A percentile compares a stretch with the other conserved stretches of the same genome.
Conservation (phyloP, 2,113 vertebrate genomes). For the Lepisosteus oculatus region DNA sequence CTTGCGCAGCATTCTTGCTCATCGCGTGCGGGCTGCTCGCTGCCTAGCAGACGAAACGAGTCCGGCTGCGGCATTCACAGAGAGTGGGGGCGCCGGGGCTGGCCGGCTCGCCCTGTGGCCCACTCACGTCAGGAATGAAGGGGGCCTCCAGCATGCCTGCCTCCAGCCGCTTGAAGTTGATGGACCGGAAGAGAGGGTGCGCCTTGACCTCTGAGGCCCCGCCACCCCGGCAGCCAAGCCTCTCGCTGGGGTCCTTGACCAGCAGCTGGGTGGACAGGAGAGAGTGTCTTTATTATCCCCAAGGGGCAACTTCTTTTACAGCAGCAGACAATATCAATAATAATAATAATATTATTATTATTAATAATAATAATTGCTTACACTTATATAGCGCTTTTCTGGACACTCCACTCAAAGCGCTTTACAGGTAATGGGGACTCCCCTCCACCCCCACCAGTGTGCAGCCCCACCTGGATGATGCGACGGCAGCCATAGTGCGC, state of each 20-base stretch:
- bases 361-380: too few relatives aligned
- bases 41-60: not conserved
- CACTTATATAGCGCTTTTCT: too few relatives aligned
- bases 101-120: not conserved
- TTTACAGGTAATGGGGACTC: too few relatives aligned
- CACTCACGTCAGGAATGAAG: slow-evolving; percentile 91
- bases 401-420: too few relatives aligned
- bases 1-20: too few relatives aligned
- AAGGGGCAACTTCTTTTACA: too few relatives aligned
- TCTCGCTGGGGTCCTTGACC: slow-evolving; percentile 82
- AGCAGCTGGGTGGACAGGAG: slow-evolving; percentile 69
- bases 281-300: not conserved
- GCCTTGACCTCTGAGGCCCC: slow-evolving; percentile 87
- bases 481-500: too few relatives aligned
- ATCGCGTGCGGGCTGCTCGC: too few relatives aligned
- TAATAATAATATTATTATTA: too few relatives aligned
- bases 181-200: slow-evolving; percentile 82
- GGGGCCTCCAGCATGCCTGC: slow-evolving; percentile 90
- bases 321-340: not conserved
- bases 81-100: not conserved
- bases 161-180: slow-evolving; percentile 93
- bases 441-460: too few relatives aligned
- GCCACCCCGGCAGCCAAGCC: slow-evolving; percentile 79
- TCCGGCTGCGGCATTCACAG: not conserved
- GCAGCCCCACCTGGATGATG: too few relatives aligned